Evolutionary conservation across 2,113 vertebrate genomes (phyloP), one percentile per base, ranked within the genome.

Genomic region (Sorex araneus): DNA sequence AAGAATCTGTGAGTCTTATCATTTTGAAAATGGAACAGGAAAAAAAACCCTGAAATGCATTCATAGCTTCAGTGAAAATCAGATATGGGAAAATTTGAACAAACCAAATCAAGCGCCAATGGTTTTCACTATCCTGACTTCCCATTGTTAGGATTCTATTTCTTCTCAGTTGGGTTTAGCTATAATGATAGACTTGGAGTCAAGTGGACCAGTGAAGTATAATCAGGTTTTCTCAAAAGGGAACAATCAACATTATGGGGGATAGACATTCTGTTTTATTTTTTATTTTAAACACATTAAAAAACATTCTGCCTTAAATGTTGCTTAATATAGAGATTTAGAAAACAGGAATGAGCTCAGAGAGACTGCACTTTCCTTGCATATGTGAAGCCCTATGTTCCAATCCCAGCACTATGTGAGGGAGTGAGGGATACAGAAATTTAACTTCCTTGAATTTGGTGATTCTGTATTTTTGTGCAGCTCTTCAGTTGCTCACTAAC

Each of bases 21-120:
- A 80, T 92, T 95, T 82, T 63, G 82, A 78, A 91, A 94, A 73
- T 21, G 12, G 57, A 60, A 93, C 80, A 84, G 6, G 23, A 75
- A 80, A 73, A 30, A 54, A 40, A 27, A 63, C 19, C 10, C 27
- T 30, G 3, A 69, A 90, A 87, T 13, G 60, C 63, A 40, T 66
- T 71, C 19, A 85, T 66, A 89, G 89, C 81, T 96, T 92, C 92
- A 95, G 73, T 96, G 95, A 87, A 95, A 90, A 69, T 54, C 0
- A 43, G 66, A 82, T 92, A 92, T 79, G 54, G 90, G 34, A 83
- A 93, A 79, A 6, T 90, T 86, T 27, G 1, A 91, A 92, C 23
- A 74, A 77, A 92, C 23, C 78, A 77, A 57, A 90, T 32, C 13
- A 81, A 43, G 8, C 79, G 80, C 66, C 76, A 67, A 10, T 2